Evolutionary conservation across 2,888 invertebrate species (phyloP).

Genomic region (Falcaria lacertinaria): DNA sequence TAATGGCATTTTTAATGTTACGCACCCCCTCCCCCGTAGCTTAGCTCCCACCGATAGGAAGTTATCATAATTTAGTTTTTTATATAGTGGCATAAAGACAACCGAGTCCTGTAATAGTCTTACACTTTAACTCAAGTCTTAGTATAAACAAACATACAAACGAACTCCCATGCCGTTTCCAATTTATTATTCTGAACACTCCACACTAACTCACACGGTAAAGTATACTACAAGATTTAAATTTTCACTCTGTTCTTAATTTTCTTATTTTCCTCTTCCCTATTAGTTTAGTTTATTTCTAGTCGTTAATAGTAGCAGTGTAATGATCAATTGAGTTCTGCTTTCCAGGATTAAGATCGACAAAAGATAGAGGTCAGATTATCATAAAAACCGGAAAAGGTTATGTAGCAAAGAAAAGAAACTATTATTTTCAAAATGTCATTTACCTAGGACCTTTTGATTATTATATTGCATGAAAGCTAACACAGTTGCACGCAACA

Average conservation of each 20-base stretch:
- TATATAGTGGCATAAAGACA: constrained; percentile 45
- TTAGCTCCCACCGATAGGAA: constrained; percentile 17
- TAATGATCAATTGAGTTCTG: too few species aligned
- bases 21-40: constrained; percentile 44
- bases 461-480: background rate
- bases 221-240: background rate
- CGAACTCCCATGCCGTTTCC: constrained; percentile 29
- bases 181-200: constrained; percentile 12
- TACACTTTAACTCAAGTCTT: constrained; percentile 51
- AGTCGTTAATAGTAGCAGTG: too few species aligned
- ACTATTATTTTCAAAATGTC: background rate
- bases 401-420: too few species aligned
- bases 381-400: too few species aligned
- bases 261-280: background rate
- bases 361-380: too few species aligned
- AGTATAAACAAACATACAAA: constrained; percentile 10
- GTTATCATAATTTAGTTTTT: constrained; percentile 75
- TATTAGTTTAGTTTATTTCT: too few species aligned
- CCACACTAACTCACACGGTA: constrained; percentile 6
- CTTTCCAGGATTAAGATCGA: too few species aligned
- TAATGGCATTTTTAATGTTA: constrained; percentile 76
- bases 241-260: background rate
- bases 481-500: constrained; percentile 18
- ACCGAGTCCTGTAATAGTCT: constrained; percentile 50
- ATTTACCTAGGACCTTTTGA: background rate